Base-by-base conservation (phyloP, 1,140 invertebrate species). In the Papilio xuthus region DNA sequence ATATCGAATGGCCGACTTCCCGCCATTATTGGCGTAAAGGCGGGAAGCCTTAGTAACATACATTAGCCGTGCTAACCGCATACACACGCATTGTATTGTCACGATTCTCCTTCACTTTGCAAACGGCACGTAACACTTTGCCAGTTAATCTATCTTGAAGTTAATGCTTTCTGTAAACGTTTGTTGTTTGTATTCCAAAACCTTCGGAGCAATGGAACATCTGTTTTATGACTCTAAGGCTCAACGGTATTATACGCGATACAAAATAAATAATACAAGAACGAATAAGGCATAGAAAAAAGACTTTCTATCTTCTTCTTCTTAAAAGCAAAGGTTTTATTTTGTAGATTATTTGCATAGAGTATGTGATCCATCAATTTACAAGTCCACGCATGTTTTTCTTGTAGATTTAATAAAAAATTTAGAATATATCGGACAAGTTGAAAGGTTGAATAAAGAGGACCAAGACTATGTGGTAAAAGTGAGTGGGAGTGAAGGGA, bases 41-140 rank as follows among this genome's bases (percentile, higher is more conserved):
- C 69, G 80, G 47, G 85, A 89, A 90, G 83, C 88, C 86, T 84
- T 88, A 88, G 82, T 81, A 81, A 84, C 81, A 83, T 84, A 82
- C 81, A 83, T 84, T 84, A 80, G 80, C 80, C 82, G 76, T 81
- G 82, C 79, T 80, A 80, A 82, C 78, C 81, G 79, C 80, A 80
- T 82, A 81, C 81, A 78, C 82, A 86, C 76, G 76, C 83, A 73
- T 47, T 41, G 75, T 78, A 56, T 80, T 79, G 60, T 79, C 74
- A 28, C 41, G 74, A 60, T n/a, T 41, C 70, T 72, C 20, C 41
- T 73, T 47, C 20, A n/a, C 32, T 60, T 28, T 63, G 47, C 74
- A 71, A 77, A 77, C 42, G 78, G 79, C 37, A 50, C 12, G n/a
- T 60, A 76, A 56, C 53, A 37, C 53, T 76, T 60, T 76, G 37